Evolutionary conservation across 2,113 vertebrate species (phyloP), one percentile per base, ranked within the genome.

Genomic region (Prunella fulvescens): DNA sequence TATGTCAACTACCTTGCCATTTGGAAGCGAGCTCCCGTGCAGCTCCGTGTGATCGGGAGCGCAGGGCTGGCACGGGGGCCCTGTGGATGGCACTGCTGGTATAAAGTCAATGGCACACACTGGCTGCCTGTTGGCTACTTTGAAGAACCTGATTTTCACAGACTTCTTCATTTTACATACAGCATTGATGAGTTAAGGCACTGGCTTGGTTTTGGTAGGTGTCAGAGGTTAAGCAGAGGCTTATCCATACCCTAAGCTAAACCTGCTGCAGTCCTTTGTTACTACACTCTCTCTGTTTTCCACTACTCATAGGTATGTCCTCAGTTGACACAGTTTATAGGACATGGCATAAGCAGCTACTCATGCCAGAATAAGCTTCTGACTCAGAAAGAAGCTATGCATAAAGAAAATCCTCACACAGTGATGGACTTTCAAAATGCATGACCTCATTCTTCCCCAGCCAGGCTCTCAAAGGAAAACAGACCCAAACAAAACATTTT

Each of bases 331-430:
- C 74, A 90, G 88, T 92, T 95, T 94, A 90, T 35, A 87, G 88
- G 87, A 94, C 77, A 94, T 72, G 57, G 80, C 93, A 96, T 83
- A 92, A 94, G 65, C 81, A 89, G 19, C 64, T 81, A 81, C 53
- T 91, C 62, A 67, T 12, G 86, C 81, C 85, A 96, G 81, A 93
- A 97, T 85, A 96, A 89, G 74, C 90, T 83, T 81, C 88, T 95
- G 92, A 97, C 80, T 97, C 69, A 86, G 93, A 97, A 86, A 96
- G 67, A 95, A 86, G 44, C 28, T 82, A 93, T 72, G 79, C 51
- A 77, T 62, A 95, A 92, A 95, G 87, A 96, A 97, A 97, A 95
- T 85, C 88, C 88, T 95, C 64, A 90, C 91, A 92, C 92, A 86
- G 83, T 47, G 78, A 82, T 92, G 61, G 39, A 94, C 69, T 97